These are phyloP conservation scores for Rhinopomastus cyanomelas DNA, from an alignment of 2,113 vertebrate genomes.

Conservation along the genomic window DNA sequence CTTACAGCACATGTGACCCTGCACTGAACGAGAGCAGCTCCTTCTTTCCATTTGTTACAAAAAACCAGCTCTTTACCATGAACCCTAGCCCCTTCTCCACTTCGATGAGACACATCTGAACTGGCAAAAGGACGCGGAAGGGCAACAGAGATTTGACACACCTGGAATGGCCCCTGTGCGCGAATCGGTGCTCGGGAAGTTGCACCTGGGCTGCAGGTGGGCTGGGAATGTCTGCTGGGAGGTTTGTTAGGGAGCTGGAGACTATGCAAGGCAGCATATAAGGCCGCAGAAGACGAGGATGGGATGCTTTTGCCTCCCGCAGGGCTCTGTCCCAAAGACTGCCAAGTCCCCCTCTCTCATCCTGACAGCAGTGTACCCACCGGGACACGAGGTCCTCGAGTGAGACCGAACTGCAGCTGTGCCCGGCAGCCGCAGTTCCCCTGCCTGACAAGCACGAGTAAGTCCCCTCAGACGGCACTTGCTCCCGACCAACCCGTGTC, in stretches of 20 bases:
- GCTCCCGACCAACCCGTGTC: neutral
- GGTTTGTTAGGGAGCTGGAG: accelerated
- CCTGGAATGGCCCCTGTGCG: neutral
- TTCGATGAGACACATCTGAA: neutral
- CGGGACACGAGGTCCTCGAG: accelerated
- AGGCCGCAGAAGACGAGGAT: accelerated
- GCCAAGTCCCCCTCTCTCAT: accelerated
- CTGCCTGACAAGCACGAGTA: too few relatives aligned
- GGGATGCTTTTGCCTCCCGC: accelerated
- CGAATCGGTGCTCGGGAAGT: neutral
- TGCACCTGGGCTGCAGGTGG: neutral
- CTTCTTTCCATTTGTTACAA: neutral
- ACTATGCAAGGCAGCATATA: accelerated
- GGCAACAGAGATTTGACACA: neutral
- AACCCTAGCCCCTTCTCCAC: neutral
- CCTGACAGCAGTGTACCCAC: accelerated
- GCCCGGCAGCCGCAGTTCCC: neutral
- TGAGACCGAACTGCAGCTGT: neutral
- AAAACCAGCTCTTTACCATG: neutral
- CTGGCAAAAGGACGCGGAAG: neutral
- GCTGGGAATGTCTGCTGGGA: neutral
- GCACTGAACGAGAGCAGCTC: neutral
- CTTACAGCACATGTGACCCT: neutral
- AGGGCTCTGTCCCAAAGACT: neutral
- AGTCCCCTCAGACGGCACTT: too few relatives aligned